A percentile compares a stretch with the other conserved stretches of the same genome.
These are phyloP conservation scores for Pollicipes pollicipes DNA, from an alignment of 1,140 invertebrate genomes.

Conservation along the genomic window DNA sequence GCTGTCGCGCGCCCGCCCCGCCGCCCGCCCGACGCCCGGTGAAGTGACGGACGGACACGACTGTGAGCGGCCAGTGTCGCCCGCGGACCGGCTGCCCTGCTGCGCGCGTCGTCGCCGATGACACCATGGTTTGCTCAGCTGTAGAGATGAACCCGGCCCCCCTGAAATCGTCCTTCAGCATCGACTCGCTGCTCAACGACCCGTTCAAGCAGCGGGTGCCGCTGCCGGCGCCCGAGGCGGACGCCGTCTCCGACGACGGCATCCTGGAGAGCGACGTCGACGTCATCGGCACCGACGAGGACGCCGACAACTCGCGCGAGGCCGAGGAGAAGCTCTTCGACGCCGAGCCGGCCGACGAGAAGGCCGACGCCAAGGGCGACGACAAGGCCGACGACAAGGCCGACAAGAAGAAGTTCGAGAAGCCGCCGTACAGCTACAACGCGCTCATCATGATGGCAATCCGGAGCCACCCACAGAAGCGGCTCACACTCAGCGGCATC, in stretches of 20 bases:
- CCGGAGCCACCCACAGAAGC: slow-evolving; percentile 73
- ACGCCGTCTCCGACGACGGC: slow-evolving; percentile 17
- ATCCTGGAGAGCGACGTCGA: slow-evolving; percentile 8
- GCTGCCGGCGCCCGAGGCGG: slow-evolving; percentile 25
- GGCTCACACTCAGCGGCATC: slow-evolving; percentile 94
- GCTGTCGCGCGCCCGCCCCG: neutral
- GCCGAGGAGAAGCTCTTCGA: slow-evolving; percentile 14
- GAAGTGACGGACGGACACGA: too few relatives aligned
- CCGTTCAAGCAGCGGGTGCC: slow-evolving; percentile 29
- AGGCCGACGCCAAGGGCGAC: slow-evolving; percentile 23
- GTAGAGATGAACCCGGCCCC: slow-evolving; percentile 32
- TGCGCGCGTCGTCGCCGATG: neutral
- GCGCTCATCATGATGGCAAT: slow-evolving; percentile 99
- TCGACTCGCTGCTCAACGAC: slow-evolving; percentile 39
- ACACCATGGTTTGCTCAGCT: neutral
- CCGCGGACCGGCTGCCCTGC: too few relatives aligned
- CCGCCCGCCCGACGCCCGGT: too few relatives aligned
- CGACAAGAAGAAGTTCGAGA: slow-evolving; percentile 53
- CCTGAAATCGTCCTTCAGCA: slow-evolving; percentile 49
- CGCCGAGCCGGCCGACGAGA: slow-evolving; percentile 13
- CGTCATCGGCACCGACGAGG: slow-evolving; percentile 11
- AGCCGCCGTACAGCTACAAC: slow-evolving; percentile 95
- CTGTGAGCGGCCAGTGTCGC: too few relatives aligned
- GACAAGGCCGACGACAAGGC: slow-evolving; percentile 24
- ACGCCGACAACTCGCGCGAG: slow-evolving; percentile 12